A percentile compares a stretch with the other conserved stretches of the same genome.
Conservation (phyloP, 2,797 vertebrate genomes). For the Melanotaenia boesemani region DNA sequence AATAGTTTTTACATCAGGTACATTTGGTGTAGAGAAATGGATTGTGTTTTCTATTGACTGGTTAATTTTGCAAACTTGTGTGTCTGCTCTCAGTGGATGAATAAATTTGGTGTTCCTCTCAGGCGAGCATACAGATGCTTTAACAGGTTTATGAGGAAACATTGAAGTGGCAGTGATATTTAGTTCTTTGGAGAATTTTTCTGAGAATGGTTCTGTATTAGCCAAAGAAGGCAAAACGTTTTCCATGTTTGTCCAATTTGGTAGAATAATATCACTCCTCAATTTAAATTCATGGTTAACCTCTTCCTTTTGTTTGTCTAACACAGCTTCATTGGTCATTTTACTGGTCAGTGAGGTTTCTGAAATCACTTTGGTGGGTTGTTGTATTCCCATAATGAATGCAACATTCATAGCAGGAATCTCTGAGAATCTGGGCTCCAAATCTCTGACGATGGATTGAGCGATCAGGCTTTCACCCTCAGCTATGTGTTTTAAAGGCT, state of each 20-base stretch:
- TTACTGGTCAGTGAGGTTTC: constrained; percentile 9
- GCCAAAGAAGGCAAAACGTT: constrained; percentile 21
- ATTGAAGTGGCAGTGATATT: background rate
- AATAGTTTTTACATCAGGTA: constrained; percentile 3
- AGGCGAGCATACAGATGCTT: constrained; percentile 44
- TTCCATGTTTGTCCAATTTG: constrained; percentile 25
- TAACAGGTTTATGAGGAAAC: constrained; percentile 51
- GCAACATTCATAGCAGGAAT: constrained; percentile 12
- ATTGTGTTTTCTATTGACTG: constrained; percentile 31
- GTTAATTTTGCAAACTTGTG: constrained; percentile 21
- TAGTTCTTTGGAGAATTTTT: constrained; percentile 24
- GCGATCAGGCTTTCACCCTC: constrained; percentile 6
- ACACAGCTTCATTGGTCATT: constrained; percentile 1
- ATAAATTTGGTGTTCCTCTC: constrained; percentile 18
- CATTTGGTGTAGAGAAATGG: background rate
- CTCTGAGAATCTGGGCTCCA: constrained; percentile 22
- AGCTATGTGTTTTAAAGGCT: constrained; percentile 10
- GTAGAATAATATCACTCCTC: background rate
- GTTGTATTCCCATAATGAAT: constrained; percentile 12
- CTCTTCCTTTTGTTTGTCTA: constrained; percentile 28
- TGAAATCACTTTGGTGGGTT: constrained; percentile 25
- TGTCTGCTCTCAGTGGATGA: constrained; percentile 19
- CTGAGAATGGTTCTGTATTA: constrained; percentile 23
- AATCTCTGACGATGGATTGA: constrained; percentile 9
- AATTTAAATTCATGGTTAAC: constrained; percentile 24